These are phyloP conservation scores for Aramus guarauna DNA, from an alignment of 2,113 vertebrate genomes.

Conservation along the genomic window DNA sequence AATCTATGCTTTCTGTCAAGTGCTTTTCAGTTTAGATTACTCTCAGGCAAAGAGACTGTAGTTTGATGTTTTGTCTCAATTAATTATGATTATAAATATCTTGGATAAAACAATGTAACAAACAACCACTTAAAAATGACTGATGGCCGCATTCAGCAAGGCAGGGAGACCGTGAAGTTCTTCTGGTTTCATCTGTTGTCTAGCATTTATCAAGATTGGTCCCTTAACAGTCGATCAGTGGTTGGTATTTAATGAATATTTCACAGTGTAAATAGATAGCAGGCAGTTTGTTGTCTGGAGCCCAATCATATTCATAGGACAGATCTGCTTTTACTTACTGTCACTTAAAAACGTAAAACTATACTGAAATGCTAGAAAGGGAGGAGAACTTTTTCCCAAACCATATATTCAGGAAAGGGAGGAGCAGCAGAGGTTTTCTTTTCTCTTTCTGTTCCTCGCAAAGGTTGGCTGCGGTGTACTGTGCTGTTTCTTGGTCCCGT, in stretches of 20 bases:
- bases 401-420: background rate
- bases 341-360: background rate
- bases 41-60: background rate
- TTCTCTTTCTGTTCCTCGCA: background rate
- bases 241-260: conserved; percentile 17
- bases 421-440: background rate
- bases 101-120: conserved; percentile 8
- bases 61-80: conserved; percentile 26
- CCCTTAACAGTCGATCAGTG: background rate
- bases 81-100: conserved; percentile 45
- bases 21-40: conserved; percentile 38
- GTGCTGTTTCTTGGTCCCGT: background rate
- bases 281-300: background rate
- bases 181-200: background rate
- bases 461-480: background rate
- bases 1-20: conserved; percentile 1
- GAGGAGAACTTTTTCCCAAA: background rate
- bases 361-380: background rate
- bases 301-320: background rate
- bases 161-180: background rate
- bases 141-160: background rate
- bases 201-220: background rate
- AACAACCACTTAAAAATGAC: conserved; percentile 34
- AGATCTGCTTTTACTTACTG: background rate
- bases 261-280: background rate